Evolutionary conservation across 2,888 invertebrate genomes (phyloP).

Genomic region (Orthosia gracilis): DNA sequence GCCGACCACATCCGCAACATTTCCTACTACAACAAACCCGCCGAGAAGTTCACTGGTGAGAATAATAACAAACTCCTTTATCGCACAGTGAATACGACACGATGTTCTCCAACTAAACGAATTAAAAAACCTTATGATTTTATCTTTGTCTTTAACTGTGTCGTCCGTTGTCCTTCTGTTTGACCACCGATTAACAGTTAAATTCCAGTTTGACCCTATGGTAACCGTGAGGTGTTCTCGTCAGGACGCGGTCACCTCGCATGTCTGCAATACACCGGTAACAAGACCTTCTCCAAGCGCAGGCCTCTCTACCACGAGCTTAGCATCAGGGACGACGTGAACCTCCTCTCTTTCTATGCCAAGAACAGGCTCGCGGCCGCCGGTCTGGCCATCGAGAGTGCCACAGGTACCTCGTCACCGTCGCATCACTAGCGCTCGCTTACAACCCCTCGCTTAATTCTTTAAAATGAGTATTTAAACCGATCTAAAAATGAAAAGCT

Average conservation of each 20-base stretch:
- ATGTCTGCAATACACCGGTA: constrained; percentile 96
- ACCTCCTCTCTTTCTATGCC: constrained; percentile 96
- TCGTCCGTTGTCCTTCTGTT: constrained; percentile 66
- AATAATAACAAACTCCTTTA: constrained; percentile 61
- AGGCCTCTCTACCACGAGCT: constrained; percentile 94
- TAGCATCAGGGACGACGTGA: constrained; percentile 96
- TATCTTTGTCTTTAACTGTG: constrained; percentile 54
- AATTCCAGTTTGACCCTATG: constrained; percentile 84
- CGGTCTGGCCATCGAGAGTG: constrained; percentile 87
- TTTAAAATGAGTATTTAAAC: constrained; percentile 82
- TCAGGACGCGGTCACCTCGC: constrained; percentile 96
- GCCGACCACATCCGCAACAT: constrained; percentile 92
- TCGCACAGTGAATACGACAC: constrained; percentile 60
- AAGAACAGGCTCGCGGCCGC: constrained; percentile 94
- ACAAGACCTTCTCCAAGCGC: constrained; percentile 94
- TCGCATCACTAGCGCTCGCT: constrained; percentile 86
- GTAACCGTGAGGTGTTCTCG: constrained; percentile 87
- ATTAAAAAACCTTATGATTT: constrained; percentile 62
- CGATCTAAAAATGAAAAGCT: constrained; percentile 73
- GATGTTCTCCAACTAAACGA: constrained; percentile 67
- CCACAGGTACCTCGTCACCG: constrained; percentile 87
- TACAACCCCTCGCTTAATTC: constrained; percentile 85
- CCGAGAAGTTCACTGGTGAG: constrained; percentile 93
- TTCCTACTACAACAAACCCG: constrained; percentile 93
- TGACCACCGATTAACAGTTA: constrained; percentile 82